A percentile compares a stretch with the other conserved stretches of the same genome.
Conservation (phyloP, 1,140 invertebrate genomes). For the Patella vulgata region DNA sequence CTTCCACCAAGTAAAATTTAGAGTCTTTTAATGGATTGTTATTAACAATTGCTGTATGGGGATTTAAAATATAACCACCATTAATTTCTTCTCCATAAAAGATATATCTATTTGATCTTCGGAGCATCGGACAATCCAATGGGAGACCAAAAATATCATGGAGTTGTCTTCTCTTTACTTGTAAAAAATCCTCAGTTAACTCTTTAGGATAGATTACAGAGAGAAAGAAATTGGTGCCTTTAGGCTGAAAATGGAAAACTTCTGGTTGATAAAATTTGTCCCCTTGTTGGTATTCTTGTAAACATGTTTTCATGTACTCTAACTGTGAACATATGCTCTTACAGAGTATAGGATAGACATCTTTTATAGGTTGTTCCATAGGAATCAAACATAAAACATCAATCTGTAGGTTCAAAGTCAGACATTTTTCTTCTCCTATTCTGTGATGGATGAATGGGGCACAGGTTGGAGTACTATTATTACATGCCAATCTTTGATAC, state of each 20-base stretch:
- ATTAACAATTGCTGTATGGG: slow-evolving; percentile 73
- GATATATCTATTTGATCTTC: slow-evolving; percentile 74
- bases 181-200: slow-evolving; percentile 69
- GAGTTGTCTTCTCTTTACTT: slow-evolving; percentile 71
- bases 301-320: not conserved
- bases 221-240: slow-evolving; percentile 78
- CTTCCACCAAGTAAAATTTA: slow-evolving; percentile 77
- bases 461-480: slow-evolving; percentile 28
- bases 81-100: slow-evolving; percentile 69
- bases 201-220: slow-evolving; percentile 77
- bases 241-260: slow-evolving; percentile 74
- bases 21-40: slow-evolving; percentile 66
- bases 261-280: slow-evolving; percentile 63
- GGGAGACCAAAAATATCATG: slow-evolving; percentile 79
- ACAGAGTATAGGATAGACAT: not conserved
- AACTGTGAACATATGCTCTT: not conserved
- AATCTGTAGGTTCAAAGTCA: not conserved
- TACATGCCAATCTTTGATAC: no score
- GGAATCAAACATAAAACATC: not conserved
- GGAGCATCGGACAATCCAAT: slow-evolving; percentile 76
- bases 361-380: not conserved
- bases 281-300: not conserved
- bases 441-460: slow-evolving; percentile 28
- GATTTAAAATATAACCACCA: slow-evolving; percentile 75
- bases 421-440: slow-evolving; percentile 11